These are phyloP conservation scores for Hypsopygia costalis DNA, from an alignment of 2,888 invertebrate genomes.

Conservation along the genomic window DNA sequence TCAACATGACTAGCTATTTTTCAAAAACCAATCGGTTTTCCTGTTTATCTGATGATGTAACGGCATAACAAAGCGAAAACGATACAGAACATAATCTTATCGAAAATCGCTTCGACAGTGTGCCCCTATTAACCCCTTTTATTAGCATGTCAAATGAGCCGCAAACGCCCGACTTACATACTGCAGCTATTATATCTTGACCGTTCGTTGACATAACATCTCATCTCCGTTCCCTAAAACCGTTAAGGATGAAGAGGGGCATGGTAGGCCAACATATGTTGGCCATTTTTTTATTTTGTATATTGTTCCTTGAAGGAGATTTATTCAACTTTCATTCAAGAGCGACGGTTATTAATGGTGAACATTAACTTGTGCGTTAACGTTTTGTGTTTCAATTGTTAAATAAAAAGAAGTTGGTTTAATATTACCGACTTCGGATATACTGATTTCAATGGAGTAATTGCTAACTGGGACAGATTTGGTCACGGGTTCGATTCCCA, in stretches of 20 bases:
- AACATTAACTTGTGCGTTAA: conserved; percentile 14
- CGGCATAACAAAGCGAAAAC: no score
- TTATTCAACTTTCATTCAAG: conserved; percentile 15
- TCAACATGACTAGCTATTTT: no score
- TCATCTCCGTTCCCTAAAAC: no score
- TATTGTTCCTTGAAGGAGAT: conserved; percentile 26
- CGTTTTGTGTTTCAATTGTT: conserved; percentile 9
- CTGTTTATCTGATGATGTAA: no score
- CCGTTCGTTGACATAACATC: neutral
- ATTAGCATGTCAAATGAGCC: conserved; percentile 37
- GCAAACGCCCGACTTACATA: conserved; percentile 12
- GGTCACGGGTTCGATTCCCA: no score
- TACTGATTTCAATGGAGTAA: neutral
- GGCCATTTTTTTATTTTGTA: conserved; percentile 16
- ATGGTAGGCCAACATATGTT: no score
- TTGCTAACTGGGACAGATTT: no score
- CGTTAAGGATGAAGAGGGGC: no score
- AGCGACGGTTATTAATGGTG: conserved; percentile 29
- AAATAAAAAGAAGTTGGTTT: neutral
- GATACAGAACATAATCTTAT: neutral
- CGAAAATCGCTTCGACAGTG: conserved; percentile 8
- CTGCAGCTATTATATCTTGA: conserved; percentile 20
- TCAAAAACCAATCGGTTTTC: no score
- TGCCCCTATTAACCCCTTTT: conserved; percentile 15
- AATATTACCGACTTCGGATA: no score